A percentile compares a stretch with the other conserved stretches of the same genome.
These are phyloP conservation scores for Aphidius colemani DNA, from an alignment of 2,888 invertebrate species.

Conservation along the genomic window DNA sequence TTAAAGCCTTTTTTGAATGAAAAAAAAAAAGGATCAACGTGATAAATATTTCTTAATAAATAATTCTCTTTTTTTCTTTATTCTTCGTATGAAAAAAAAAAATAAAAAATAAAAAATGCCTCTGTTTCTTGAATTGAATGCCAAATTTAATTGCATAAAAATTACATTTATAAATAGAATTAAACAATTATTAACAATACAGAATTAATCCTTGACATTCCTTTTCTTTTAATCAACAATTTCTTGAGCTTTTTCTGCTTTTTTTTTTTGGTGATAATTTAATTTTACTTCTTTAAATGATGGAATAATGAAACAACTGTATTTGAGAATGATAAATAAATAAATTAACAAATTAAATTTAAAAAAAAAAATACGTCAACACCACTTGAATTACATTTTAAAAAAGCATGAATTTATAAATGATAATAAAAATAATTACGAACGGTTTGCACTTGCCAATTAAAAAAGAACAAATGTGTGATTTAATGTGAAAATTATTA, in stretches of 20 bases:
- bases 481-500: slow-evolving; percentile 29
- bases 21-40: slow-evolving; percentile 32
- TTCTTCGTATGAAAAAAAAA: slow-evolving; percentile 23
- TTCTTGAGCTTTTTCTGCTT: slow-evolving; percentile 21
- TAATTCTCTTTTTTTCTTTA: slow-evolving; percentile 34
- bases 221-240: slow-evolving; percentile 27
- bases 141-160: slow-evolving; percentile 9
- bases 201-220: slow-evolving; percentile 51
- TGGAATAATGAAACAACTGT: slow-evolving; percentile 20
- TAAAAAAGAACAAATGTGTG: slow-evolving; percentile 36
- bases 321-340: slow-evolving; percentile 9
- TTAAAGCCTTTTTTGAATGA: slow-evolving; percentile 34
- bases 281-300: slow-evolving; percentile 20
- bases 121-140: neutral
- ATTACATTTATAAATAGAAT: slow-evolving; percentile 2
- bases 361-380: slow-evolving; percentile 51
- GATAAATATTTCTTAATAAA: slow-evolving; percentile 34
- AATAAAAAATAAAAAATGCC: too few relatives aligned
- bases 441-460: slow-evolving; percentile 45
- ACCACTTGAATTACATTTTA: slow-evolving; percentile 57
- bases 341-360: slow-evolving; percentile 26
- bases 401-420: slow-evolving; percentile 39
- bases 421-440: slow-evolving; percentile 37
- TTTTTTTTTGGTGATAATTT: slow-evolving; percentile 4
- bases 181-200: slow-evolving; percentile 10